Evolutionary conservation across 1,140 invertebrate species (phyloP).

Genomic region (Drosophila teissieri): DNA sequence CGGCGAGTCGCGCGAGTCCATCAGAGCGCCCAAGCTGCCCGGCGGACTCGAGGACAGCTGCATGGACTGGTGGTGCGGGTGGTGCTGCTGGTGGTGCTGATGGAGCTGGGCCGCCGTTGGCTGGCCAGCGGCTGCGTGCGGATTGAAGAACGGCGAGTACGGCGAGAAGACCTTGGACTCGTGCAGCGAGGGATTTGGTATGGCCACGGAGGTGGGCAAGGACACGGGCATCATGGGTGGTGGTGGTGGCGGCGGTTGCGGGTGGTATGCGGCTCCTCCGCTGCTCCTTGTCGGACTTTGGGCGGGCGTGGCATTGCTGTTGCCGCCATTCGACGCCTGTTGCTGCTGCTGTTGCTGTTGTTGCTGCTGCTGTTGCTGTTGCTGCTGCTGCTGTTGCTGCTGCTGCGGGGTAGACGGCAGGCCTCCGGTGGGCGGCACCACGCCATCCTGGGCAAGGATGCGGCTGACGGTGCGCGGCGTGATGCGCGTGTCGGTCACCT

Average conservation of each 20-base stretch:
- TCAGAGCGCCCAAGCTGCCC: constrained; percentile 87
- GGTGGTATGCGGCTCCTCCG: constrained; percentile 85
- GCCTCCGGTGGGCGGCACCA: constrained; percentile 86
- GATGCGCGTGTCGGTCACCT: constrained; percentile 98
- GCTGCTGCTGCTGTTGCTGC: constrained; percentile 46
- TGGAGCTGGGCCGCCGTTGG: constrained; percentile 83
- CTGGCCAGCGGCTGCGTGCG: constrained; percentile 83
- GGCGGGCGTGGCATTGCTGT: constrained; percentile 79
- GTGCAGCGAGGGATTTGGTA: constrained; percentile 97
- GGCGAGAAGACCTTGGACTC: constrained; percentile 97
- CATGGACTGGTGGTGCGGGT: constrained; percentile 76
- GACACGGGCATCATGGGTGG: constrained; percentile 88
- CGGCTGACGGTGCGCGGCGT: constrained; percentile 95
- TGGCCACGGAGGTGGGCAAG: constrained; percentile 96
- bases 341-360: constrained; percentile 55
- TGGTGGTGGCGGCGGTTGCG: constrained; percentile 88
- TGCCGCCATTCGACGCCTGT: constrained; percentile 43
- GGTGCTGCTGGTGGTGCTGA: constrained; percentile 72
- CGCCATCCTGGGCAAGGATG: constrained; percentile 92
- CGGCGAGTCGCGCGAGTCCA: constrained; percentile 91
- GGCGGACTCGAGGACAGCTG: constrained; percentile 86
- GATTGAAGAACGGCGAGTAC: constrained; percentile 93
- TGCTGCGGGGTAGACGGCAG: constrained; percentile 30
- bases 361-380: constrained; percentile 45
- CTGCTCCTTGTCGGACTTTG: constrained; percentile 89